phyloP scores from a whole-genome alignment of 2,888 invertebrate species.

The Cancer borealis region DNA sequence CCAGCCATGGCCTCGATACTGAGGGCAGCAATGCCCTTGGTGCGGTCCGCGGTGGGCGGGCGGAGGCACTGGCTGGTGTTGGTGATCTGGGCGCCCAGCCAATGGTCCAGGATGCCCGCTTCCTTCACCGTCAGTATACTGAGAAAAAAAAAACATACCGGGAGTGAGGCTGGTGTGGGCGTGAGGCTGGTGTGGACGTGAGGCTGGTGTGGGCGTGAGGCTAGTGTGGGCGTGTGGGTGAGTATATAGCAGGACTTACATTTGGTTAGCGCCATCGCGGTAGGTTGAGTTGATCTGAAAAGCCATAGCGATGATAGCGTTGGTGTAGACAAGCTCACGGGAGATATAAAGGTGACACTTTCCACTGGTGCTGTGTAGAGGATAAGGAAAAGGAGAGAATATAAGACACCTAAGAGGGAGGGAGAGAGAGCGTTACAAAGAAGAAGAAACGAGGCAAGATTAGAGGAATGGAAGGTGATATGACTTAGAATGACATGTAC shows the following conservation, averaged over 20 bases:
- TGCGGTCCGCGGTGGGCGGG: slow-evolving; percentile 60
- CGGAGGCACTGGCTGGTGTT: slow-evolving; percentile 64
- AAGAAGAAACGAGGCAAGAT: neutral
- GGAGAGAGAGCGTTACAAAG: neutral
- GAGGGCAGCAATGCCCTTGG: slow-evolving; percentile 52
- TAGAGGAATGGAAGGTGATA: neutral
- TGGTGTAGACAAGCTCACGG: slow-evolving; percentile 49
- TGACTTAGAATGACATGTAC: neutral
- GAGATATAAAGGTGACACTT: slow-evolving; percentile 59
- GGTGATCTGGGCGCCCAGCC: slow-evolving; percentile 55
- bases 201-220: neutral
- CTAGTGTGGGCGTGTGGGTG: neutral
- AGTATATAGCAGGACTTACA: slow-evolving; percentile 1
- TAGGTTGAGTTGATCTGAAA: slow-evolving; percentile 49
- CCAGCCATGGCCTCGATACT: slow-evolving; percentile 42
- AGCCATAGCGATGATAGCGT: slow-evolving; percentile 56
- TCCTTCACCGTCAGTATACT: slow-evolving; percentile 55
- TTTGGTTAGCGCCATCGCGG: neutral
- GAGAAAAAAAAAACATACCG: neutral
- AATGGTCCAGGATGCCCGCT: slow-evolving; percentile 50
- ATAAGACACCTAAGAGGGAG: neutral
- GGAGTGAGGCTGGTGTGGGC: no score
- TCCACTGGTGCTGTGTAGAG: slow-evolving; percentile 51
- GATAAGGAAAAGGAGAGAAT: neutral
- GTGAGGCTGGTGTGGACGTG: neutral